Percentiles rank a stretch among this genome's conserved stretches.
phyloP scores from a whole-genome alignment of 2,113 vertebrate genomes.

The Rhodinocichla rosea region DNA sequence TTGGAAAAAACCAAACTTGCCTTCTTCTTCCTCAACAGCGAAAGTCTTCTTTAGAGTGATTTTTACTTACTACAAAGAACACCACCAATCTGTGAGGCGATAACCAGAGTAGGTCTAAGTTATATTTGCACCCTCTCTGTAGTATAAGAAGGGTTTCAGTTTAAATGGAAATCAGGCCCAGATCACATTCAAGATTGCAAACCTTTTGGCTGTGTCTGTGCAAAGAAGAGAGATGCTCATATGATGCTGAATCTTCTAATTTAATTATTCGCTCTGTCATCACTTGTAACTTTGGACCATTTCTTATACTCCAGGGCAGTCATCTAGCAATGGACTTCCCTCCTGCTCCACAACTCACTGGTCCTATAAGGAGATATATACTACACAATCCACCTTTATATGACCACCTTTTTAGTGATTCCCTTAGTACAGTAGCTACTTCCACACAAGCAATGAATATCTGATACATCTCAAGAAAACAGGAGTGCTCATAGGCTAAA shows the following conservation, averaged over 20 bases:
- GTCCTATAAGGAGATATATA: neutral
- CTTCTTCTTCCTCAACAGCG: neutral
- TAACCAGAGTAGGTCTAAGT: neutral
- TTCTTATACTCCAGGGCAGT: neutral
- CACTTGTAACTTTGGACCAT: neutral
- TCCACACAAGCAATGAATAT: neutral
- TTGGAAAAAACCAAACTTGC: neutral
- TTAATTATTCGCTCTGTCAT: neutral
- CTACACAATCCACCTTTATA: neutral
- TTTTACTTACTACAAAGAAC: neutral
- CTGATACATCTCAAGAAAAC: neutral
- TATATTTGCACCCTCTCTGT: neutral
- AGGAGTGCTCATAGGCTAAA: neutral
- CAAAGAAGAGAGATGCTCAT: neutral
- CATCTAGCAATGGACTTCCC: neutral
- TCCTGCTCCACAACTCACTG: neutral
- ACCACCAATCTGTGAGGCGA: neutral
- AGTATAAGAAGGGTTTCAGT: neutral
- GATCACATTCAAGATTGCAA: neutral
- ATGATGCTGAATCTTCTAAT: neutral
- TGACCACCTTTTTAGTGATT: neutral
- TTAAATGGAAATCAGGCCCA: neutral
- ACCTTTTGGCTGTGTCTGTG: neutral
- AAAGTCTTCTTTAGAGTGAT: neutral
- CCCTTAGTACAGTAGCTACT: neutral